Conservation (phyloP, 2,888 invertebrate species). For the Idaea dimidiata region DNA sequence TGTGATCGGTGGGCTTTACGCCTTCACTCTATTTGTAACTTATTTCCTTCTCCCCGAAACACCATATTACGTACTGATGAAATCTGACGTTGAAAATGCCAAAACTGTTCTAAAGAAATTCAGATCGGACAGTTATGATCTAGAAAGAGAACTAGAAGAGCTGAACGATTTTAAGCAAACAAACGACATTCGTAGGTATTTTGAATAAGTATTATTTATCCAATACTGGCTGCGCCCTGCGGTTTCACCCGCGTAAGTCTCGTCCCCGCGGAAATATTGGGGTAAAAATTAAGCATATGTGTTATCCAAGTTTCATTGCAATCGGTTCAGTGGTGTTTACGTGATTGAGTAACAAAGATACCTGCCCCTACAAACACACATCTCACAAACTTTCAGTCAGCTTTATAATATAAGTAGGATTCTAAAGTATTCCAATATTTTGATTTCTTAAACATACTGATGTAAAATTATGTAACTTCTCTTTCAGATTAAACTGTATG, state of each 20-base stretch:
- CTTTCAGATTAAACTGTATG: slow-evolving; percentile 38
- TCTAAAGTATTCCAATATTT: neutral
- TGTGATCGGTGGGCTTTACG: slow-evolving; percentile 33
- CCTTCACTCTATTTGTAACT: slow-evolving; percentile 29
- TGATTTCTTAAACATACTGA: no score
- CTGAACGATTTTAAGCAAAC: slow-evolving; percentile 47
- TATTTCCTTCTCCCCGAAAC: slow-evolving; percentile 51
- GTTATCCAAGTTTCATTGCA: no score
- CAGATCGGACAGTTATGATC: slow-evolving; percentile 38
- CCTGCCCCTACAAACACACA: no score
- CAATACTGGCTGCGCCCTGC: no score
- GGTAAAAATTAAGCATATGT: no score
- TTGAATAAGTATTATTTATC: neutral
- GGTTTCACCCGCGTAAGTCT: no score
- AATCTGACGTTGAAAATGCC: slow-evolving; percentile 29
- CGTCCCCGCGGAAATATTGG: no score
- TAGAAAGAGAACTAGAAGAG: slow-evolving; percentile 45
- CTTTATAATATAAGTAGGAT: no score
- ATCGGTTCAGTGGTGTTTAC: no score
- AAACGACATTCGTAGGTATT: slow-evolving; percentile 54
- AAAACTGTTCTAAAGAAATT: slow-evolving; percentile 37
- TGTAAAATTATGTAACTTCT: neutral
- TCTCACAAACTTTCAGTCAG: no score
- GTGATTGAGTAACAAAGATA: no score
- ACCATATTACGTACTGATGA: slow-evolving; percentile 51